Conservation (phyloP, 2,797 vertebrate species). For the Enteromius mattozi region DNA sequence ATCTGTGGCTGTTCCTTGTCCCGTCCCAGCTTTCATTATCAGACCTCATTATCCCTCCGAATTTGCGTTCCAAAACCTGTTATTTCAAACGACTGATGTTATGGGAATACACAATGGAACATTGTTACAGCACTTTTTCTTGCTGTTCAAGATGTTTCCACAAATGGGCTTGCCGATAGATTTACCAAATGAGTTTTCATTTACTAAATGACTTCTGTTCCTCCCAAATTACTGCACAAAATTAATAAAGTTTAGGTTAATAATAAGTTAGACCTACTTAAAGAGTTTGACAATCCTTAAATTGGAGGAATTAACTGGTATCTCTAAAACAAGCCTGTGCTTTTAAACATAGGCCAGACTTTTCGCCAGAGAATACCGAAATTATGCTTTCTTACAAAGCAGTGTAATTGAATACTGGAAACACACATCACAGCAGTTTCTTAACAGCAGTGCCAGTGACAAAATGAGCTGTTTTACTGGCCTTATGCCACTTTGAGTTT, state of each 20-base stretch:
- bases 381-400: neutral
- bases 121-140: slow-evolving; percentile 33
- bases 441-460: neutral
- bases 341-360: neutral
- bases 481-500: neutral
- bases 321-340: slow-evolving; percentile 9
- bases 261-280: slow-evolving; percentile 43
- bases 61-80: slow-evolving; percentile 70
- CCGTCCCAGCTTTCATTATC: slow-evolving; percentile 73
- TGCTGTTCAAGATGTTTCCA: slow-evolving; percentile 10
- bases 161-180: slow-evolving; percentile 16
- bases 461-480: neutral
- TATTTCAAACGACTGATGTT: slow-evolving; percentile 55
- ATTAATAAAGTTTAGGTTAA: slow-evolving; percentile 44
- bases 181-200: slow-evolving; percentile 42
- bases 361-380: neutral
- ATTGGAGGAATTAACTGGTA: slow-evolving; percentile 3
- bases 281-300: slow-evolving; percentile 21
- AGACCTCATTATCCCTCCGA: slow-evolving; percentile 74
- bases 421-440: slow-evolving; percentile 5
- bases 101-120: slow-evolving; percentile 32
- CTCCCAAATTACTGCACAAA: slow-evolving; percentile 31
- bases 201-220: slow-evolving; percentile 37
- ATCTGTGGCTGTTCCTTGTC: slow-evolving; percentile 73
- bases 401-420: slow-evolving; percentile 5